Conservation (phyloP, 2,797 vertebrate species). For the Oreochromis mossambicus region DNA sequence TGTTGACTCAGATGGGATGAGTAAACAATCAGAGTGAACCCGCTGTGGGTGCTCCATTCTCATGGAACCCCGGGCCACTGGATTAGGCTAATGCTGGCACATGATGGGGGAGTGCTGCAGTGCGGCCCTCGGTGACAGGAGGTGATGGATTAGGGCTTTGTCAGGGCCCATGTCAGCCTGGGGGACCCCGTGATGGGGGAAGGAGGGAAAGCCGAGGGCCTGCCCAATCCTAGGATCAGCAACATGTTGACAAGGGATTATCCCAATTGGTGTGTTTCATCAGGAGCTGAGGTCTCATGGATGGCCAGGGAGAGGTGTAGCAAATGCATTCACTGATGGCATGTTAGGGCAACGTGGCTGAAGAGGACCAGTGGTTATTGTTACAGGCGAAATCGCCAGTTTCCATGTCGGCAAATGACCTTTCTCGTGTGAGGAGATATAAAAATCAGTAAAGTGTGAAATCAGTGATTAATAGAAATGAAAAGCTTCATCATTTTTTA, state of each 20-base stretch:
- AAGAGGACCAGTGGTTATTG: not conserved
- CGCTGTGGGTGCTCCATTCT: slow-evolving; percentile 75
- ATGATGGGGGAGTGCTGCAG: slow-evolving; percentile 55
- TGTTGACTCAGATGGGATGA: slow-evolving; percentile 85
- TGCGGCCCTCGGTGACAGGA: slow-evolving; percentile 76
- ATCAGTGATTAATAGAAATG: not conserved
- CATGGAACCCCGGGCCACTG: slow-evolving; percentile 69
- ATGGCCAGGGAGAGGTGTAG: slow-evolving; percentile 22
- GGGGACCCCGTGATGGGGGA: slow-evolving; percentile 60
- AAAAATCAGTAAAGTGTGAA: not conserved
- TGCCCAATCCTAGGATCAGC: slow-evolving; percentile 75
- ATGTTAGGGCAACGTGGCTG: not conserved
- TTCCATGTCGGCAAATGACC: not conserved
- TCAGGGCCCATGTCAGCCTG: slow-evolving; percentile 64
- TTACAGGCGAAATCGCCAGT: not conserved
- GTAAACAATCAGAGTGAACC: slow-evolving; percentile 74
- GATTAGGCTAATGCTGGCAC: slow-evolving; percentile 84
- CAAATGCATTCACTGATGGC: not conserved
- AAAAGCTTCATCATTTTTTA: not conserved
- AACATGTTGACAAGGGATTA: slow-evolving; percentile 81
- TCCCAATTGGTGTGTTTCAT: slow-evolving; percentile 80
- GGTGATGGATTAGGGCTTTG: slow-evolving; percentile 81
- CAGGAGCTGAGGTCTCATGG: slow-evolving; percentile 53
- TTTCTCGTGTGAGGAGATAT: not conserved
- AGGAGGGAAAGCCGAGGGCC: slow-evolving; percentile 51